Evolutionary conservation across 2,113 vertebrate genomes (phyloP), one percentile per base, ranked within the genome.

Genomic region (Petromus typicus): DNA sequence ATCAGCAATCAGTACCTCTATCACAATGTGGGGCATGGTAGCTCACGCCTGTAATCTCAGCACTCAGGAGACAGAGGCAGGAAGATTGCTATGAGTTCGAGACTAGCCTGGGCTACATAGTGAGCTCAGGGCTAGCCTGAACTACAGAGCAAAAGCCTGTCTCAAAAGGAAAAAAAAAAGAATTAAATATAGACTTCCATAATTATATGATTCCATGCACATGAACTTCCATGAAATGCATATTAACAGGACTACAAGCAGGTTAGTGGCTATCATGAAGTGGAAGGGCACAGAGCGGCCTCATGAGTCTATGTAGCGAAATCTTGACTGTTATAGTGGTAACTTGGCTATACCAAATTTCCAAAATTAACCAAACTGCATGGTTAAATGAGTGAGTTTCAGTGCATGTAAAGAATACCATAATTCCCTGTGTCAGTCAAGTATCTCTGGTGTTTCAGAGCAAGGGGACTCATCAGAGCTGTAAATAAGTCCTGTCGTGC

Each of bases 401-500:
- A 71, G 10, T 66, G 54, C 22, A 20, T 66, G 59, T 81, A 89
- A 59, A 17, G 73, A 83, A 64, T 71, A 56, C 45, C 7, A 63
- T 32, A 56, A 63, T 73, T 87, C 80, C 18, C 59, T 80, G 25
- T 30, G n/a, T 30, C 67, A 85, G 75, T 43, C n/a, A 76, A 16
- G 59, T 91, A 79, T 83, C 59, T 63, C 40, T 89, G 23, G 6
- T 80, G n/a, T 82, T 91, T 88, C n/a, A 75, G 30, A 59, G 86
- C 56, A 81, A 86, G 51, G 12, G 3, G 43, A 61, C 66, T 76
- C 54, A 2, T 90, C 90, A 30, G 56, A 80, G 63, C 59, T 95
- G 30, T 89, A 73, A 91, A 66, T 93, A 48, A 48, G 27, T 56
- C 14, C 67, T 89, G 81, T 86, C 67, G n/a, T n/a, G n/a, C n/a